phyloP scores from a whole-genome alignment of 1,140 invertebrate genomes.

The Aphaenogaster floridana region DNA sequence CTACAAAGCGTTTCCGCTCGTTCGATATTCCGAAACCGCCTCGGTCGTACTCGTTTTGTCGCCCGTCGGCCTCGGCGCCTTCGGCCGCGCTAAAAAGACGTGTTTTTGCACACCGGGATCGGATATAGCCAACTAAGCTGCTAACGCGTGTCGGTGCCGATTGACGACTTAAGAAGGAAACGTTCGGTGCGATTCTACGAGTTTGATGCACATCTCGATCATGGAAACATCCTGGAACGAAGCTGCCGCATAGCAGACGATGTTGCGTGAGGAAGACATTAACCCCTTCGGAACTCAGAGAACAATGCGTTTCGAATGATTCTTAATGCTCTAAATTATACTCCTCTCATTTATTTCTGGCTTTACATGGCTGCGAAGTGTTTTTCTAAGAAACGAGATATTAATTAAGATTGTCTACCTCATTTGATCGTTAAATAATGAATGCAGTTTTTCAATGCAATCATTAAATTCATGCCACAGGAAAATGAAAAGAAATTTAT shows the following conservation, averaged over 20 bases:
- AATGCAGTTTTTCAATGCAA: not conserved
- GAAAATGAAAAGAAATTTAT: not conserved
- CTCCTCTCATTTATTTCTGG: not conserved
- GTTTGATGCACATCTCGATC: not conserved
- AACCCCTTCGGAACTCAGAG: not conserved
- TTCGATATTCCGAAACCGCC: slow-evolving; percentile 81
- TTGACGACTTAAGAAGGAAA: slow-evolving; percentile 76
- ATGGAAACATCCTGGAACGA: slow-evolving; percentile 45
- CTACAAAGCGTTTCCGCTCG: slow-evolving; percentile 80
- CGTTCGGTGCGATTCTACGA: slow-evolving; percentile 64
- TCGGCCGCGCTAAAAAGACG: slow-evolving; percentile 74
- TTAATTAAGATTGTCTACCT: slow-evolving; percentile 6
- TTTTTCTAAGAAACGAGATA: not conserved
- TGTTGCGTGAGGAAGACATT: not conserved
- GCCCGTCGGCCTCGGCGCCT: slow-evolving; percentile 62
- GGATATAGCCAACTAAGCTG: slow-evolving; percentile 66
- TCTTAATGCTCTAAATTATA: slow-evolving; percentile 3
- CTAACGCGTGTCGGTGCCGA: slow-evolving; percentile 73
- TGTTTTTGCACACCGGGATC: slow-evolving; percentile 72
- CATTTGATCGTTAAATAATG: not conserved
- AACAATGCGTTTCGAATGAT: not conserved
- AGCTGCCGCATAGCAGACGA: slow-evolving; percentile 1
- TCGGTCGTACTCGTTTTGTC: slow-evolving; percentile 77
- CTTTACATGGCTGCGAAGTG: not conserved
- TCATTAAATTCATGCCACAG: not conserved